These are phyloP conservation scores for Merops nubicus DNA, from an alignment of 2,113 vertebrate genomes.

Conservation along the genomic window DNA sequence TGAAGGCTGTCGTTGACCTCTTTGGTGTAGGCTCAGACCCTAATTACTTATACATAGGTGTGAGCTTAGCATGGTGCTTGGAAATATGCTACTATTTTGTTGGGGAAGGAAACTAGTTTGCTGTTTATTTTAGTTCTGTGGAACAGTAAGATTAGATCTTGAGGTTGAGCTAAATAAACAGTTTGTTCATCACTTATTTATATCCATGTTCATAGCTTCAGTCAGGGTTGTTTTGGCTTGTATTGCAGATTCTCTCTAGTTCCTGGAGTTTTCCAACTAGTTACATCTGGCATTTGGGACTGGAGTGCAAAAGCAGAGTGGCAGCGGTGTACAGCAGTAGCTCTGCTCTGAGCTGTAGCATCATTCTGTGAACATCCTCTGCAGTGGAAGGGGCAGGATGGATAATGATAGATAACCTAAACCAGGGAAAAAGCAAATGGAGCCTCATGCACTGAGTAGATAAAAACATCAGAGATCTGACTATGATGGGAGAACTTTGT, in stretches of 20 bases:
- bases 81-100: neutral
- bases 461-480: neutral
- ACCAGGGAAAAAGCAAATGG: neutral
- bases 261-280: neutral
- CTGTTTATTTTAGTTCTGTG: neutral
- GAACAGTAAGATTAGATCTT: neutral
- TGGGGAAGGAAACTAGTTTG: neutral
- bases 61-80: neutral
- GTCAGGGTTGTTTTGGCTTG: neutral
- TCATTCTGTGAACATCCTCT: neutral
- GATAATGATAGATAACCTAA: neutral
- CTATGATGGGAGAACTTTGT: neutral
- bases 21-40: neutral
- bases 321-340: neutral
- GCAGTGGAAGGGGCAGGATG: neutral
- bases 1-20: neutral
- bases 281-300: neutral
- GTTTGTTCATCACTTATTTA: neutral
- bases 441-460: rapidly evolving
- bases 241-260: neutral
- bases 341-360: neutral
- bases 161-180: neutral
- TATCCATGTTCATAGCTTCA: neutral
- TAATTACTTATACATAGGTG: neutral
- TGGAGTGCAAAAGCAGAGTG: neutral